phyloP scores from a whole-genome alignment of 2,797 vertebrate genomes.

The Sitta carolinensis region DNA sequence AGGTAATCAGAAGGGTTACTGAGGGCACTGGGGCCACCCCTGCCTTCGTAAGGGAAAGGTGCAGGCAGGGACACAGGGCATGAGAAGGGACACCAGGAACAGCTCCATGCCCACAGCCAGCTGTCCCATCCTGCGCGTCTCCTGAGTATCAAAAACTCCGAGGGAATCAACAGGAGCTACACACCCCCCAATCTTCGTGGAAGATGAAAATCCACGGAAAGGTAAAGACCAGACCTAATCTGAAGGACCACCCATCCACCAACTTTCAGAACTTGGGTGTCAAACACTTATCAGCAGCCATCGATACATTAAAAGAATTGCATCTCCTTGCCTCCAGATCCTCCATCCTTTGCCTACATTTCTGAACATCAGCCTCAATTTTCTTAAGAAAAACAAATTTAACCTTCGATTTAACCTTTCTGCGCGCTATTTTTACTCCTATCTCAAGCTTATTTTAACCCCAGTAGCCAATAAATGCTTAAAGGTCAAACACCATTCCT shows the following conservation, averaged over 20 bases:
- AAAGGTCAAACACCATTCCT: slow-evolving; percentile 60
- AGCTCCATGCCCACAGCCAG: background rate
- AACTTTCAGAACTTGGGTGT: background rate
- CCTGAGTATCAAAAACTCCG: background rate
- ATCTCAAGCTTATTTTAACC: slow-evolving; percentile 64
- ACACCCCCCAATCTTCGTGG: background rate
- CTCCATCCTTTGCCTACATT: background rate
- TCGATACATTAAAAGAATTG: background rate
- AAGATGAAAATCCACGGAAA: background rate
- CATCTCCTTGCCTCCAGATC: background rate
- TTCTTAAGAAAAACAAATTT: slow-evolving; percentile 53
- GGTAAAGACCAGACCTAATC: background rate
- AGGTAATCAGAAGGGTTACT: slow-evolving; percentile 22
- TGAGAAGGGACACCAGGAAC: background rate
- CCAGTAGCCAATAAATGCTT: slow-evolving; percentile 58
- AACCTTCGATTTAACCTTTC: slow-evolving; percentile 69
- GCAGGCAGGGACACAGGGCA: background rate
- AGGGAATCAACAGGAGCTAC: slow-evolving; percentile 20
- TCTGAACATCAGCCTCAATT: slow-evolving; percentile 27
- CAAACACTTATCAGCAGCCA: slow-evolving; percentile 47
- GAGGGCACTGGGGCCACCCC: background rate
- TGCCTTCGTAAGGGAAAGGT: background rate
- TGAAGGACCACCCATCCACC: slow-evolving; percentile 22
- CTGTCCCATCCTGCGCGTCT: background rate
- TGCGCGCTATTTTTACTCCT: slow-evolving; percentile 50